Evolutionary conservation across 2,113 vertebrate genomes (phyloP), one percentile per base, ranked within the genome.

Genomic region (Arizona elegans): DNA sequence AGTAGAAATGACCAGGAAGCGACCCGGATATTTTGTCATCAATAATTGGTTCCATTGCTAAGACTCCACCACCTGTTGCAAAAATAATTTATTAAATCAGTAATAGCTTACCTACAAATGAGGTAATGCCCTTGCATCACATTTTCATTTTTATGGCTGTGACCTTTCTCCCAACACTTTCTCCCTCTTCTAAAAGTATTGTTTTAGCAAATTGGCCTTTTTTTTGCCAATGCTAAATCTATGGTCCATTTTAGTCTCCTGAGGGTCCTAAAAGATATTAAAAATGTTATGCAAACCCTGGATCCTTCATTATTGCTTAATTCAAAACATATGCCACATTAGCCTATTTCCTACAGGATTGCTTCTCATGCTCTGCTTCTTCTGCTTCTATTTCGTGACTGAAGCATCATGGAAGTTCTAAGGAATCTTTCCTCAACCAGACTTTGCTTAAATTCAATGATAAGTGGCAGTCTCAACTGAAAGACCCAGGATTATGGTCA

Each of bases 21-120:
- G 98, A 98, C 0, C 98, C 98, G 7, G 97, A 98, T n/a, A 95
- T 97, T 3, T 98, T 98, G 59, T 98, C 98, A 1, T 96, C 94
- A 89, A 99, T 96, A 33, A 98, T 92, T 0, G 97, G 97, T 91
- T 99, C 98, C 43, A 98, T 95, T 93, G 99, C 70, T 94, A 99
- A 91, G 56, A 99, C 94, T 3, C 96, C 98, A 0, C 98, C 98
- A 0, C 98, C 98, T 99, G 91, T 62, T 50, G 33, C 23, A 56
- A 81, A 90, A 95, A 53, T 38, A 24, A 17, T 65, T n/a, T 29
- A 33, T 6, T 38, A 17, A 85, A 9, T 85, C 15, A 58, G 38
- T 24, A 47, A 58, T 17, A 75, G 5, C 0, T 75, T 33, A 5
- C 65, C 12, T 75, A 75, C 12, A 75, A 75, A 33, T 33, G 62